phyloP scores from a whole-genome alignment of 2,888 invertebrate genomes.

The Lacanobia oleracea region DNA sequence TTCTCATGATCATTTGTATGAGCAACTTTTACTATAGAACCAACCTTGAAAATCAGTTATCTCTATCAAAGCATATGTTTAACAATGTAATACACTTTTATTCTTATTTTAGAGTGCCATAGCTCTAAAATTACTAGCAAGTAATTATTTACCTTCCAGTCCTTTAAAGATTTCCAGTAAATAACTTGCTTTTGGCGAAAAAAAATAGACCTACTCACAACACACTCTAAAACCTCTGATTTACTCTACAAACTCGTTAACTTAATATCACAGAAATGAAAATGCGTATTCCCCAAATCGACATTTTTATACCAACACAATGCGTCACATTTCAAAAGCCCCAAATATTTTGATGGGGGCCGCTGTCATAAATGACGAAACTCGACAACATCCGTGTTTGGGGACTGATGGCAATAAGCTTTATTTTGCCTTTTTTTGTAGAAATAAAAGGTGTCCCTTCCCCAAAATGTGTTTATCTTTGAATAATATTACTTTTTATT shows the following conservation, averaged over 20 bases:
- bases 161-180: not conserved
- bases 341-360: constrained; percentile 52
- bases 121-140: too few species aligned
- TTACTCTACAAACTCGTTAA: constrained; percentile 23
- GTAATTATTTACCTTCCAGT: too few species aligned
- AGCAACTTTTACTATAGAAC: too few species aligned
- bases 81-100: too few species aligned
- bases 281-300: constrained; percentile 51
- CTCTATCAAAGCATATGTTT: too few species aligned
- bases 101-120: too few species aligned
- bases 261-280: constrained; percentile 33
- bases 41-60: too few species aligned
- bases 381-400: constrained; percentile 21
- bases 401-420: constrained; percentile 48
- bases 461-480: constrained; percentile 29
- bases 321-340: constrained; percentile 54
- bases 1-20: too few species aligned
- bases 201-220: not conserved
- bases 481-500: constrained; percentile 49
- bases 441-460: constrained; percentile 48
- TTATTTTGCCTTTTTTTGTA: constrained; percentile 53
- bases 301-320: constrained; percentile 60
- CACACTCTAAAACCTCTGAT: not conserved
- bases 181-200: too few species aligned
- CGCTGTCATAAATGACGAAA: constrained; percentile 53